Conservation (phyloP, 2,888 invertebrate genomes). For the Eutolmus rufibarbis region DNA sequence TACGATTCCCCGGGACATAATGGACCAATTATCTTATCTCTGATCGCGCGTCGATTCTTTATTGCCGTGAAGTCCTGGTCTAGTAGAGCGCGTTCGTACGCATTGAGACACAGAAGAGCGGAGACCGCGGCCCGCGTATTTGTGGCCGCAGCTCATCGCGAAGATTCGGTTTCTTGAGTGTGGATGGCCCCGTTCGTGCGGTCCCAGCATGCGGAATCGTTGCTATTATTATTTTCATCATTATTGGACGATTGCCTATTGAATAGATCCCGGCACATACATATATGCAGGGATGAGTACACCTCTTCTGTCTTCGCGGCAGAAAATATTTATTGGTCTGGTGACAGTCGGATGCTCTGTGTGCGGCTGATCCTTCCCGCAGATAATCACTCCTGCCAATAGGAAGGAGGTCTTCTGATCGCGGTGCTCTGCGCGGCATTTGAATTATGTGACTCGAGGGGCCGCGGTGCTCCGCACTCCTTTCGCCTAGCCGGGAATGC, state of each 20-base stretch:
- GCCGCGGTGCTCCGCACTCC: neutral
- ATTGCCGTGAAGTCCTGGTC: constrained; percentile 46
- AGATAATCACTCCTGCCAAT: constrained; percentile 41
- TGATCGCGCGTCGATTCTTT: constrained; percentile 53
- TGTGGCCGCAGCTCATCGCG: neutral
- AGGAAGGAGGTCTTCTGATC: constrained; percentile 19
- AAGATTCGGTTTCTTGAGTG: neutral
- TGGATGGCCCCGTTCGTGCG: neutral
- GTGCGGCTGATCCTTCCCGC: constrained; percentile 40
- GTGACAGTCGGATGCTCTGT: constrained; percentile 41
- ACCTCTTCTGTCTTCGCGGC: constrained; percentile 19
- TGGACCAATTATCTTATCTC: constrained; percentile 54
- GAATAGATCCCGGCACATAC: neutral
- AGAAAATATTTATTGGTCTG: constrained; percentile 42
- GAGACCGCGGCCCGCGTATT: neutral
- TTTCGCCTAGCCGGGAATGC: constrained; percentile 11
- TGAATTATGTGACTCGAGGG: constrained; percentile 34
- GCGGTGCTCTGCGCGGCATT: constrained; percentile 11
- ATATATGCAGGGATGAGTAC: constrained; percentile 20
- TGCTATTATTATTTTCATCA: constrained; percentile 40
- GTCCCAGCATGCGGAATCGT: neutral
- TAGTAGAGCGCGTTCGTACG: neutral
- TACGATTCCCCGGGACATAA: constrained; percentile 49
- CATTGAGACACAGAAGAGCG: neutral
- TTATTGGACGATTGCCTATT: constrained; percentile 22